Evolutionary conservation across 1,140 invertebrate species (phyloP), one percentile per base, ranked within the genome.

Genomic region (Antheraea mylitta): DNA sequence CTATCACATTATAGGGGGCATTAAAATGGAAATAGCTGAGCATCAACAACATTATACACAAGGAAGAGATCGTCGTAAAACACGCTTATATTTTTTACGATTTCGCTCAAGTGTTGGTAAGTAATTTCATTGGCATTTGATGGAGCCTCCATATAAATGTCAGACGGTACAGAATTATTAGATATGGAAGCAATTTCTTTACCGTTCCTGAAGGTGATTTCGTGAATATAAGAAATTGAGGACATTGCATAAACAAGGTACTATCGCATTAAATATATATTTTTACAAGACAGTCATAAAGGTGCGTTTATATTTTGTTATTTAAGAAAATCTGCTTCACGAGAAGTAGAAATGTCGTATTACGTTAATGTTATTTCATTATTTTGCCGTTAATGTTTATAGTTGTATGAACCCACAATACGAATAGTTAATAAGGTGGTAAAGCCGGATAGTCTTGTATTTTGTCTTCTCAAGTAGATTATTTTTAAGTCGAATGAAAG

Each of bases 121-220:
- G 64, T 66, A 66, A 66, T 66, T 58, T 66, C 19, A 66, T 66
- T 66, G 64, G 18, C 48, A 53, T 66, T 66, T 66, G 64, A 58
- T 58, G 64, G 64, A 58, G 19, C 16, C 42, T 42, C 16, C 48
- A 53, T 42, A 30, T 53, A 58, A 53, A 66, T 53, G 64, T 42
- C 63, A 64, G 37, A 64, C 63, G 22, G 63, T 16, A 64, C 37
- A 13, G 11, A 53, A 42, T 64, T 37, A 64, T 37, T 37, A 37
- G 60, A 53, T 36, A 61, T 36, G 19, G 18, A 61, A 22, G 60
- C 60, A 61, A 61, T 61, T 61, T 61, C 18, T 30, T 18, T 22
- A 22, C 19, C 45, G 45, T 53, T 53, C 45, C 16, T 30, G 11
- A 53, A 53, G 45, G 45, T 53, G 45, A 53, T 53, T 53, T 53